These are phyloP conservation scores for Melanogrammus aeglefinus DNA, from an alignment of 2,797 vertebrate species.

Conservation along the genomic window DNA sequence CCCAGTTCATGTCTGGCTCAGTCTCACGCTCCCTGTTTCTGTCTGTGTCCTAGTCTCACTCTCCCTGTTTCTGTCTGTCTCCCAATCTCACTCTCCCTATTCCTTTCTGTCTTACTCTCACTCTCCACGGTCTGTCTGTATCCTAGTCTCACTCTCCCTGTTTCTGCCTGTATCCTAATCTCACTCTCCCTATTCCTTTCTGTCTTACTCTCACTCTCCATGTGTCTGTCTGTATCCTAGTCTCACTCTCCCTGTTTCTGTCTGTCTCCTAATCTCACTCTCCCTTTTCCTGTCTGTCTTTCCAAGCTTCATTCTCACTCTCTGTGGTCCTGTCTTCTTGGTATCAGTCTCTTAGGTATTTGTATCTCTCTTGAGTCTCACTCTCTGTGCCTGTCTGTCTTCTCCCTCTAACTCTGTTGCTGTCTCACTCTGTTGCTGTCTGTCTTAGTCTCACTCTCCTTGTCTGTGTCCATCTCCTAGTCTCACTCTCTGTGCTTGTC, in stretches of 20 bases:
- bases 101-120: too few species aligned
- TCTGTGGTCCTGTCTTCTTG: neutral
- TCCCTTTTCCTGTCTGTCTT: constrained; percentile 22
- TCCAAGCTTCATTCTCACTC: neutral
- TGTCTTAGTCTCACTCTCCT: constrained; percentile 10
- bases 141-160: too few species aligned
- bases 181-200: too few species aligned
- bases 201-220: too few species aligned
- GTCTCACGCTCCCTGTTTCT: neutral
- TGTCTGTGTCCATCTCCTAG: constrained; percentile 22
- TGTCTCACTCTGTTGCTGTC: neutral
- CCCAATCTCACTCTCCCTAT: too few species aligned
- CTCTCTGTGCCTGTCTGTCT: constrained; percentile 35
- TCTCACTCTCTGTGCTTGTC: neutral
- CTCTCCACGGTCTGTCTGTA: too few species aligned
- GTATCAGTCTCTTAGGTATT: constrained; percentile 10
- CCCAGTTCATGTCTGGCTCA: neutral
- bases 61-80: neutral
- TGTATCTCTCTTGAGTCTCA: neutral
- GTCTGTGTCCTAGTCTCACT: constrained; percentile 22
- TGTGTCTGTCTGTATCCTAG: too few species aligned
- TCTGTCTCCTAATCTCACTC: constrained; percentile 14
- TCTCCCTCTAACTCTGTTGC: neutral
- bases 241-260: constrained; percentile 12
- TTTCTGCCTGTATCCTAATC: too few species aligned